A percentile compares a stretch with the other conserved stretches of the same genome.
Conservation (phyloP, 2,888 invertebrate species). For the Tipula unca region DNA sequence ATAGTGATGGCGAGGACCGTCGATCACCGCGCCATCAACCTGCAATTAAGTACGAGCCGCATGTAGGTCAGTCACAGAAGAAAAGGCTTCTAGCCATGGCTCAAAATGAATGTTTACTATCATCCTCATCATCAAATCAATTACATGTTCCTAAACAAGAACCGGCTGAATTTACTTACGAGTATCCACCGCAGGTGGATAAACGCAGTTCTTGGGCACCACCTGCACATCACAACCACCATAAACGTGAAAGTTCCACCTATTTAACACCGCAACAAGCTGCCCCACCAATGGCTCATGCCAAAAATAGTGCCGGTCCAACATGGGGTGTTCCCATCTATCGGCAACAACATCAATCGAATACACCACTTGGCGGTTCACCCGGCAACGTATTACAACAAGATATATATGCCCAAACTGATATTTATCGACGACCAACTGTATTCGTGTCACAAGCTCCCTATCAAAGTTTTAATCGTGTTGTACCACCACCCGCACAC, state of each 20-base stretch:
- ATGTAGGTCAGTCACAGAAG: constrained; percentile 72
- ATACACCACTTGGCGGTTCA: constrained; percentile 42
- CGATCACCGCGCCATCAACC: constrained; percentile 37
- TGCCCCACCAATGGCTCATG: constrained; percentile 42
- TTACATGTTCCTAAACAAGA: constrained; percentile 42
- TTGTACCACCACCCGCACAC: constrained; percentile 42
- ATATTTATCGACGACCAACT: constrained; percentile 55
- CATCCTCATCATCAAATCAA: constrained; percentile 40
- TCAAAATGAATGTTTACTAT: constrained; percentile 63
- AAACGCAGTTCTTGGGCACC: constrained; percentile 45
- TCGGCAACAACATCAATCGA: constrained; percentile 47
- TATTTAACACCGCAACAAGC: constrained; percentile 29
- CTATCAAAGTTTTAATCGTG: constrained; percentile 39
- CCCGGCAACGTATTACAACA: constrained; percentile 40
- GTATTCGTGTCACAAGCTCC: constrained; percentile 56
- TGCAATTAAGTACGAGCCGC: constrained; percentile 39
- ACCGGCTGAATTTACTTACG: constrained; percentile 38
- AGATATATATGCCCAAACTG: constrained; percentile 43
- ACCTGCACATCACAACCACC: constrained; percentile 40
- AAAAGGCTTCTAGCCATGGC: constrained; percentile 82
- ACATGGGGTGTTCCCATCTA: constrained; percentile 41
- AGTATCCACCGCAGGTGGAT: constrained; percentile 35
- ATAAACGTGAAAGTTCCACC: constrained; percentile 39
- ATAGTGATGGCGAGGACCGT: constrained; percentile 62
- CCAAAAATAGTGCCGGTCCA: constrained; percentile 37